These are phyloP conservation scores for Metopolophium dirhodum DNA, from an alignment of 1,140 invertebrate species.

Conservation along the genomic window DNA sequence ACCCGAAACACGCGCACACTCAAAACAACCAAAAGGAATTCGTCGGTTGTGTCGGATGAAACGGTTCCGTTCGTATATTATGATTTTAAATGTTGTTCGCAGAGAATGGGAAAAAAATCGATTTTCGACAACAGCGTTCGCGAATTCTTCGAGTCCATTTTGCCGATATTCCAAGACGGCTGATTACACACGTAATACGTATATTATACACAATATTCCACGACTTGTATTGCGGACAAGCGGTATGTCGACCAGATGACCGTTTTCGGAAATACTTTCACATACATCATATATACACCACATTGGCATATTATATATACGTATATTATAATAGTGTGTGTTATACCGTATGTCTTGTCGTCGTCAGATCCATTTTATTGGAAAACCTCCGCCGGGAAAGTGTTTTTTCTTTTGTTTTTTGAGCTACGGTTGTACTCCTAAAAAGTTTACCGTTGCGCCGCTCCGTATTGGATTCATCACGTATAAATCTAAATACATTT, in stretches of 20 bases:
- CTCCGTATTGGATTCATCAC: not conserved
- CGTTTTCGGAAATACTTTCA: not conserved
- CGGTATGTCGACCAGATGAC: constrained; percentile 4
- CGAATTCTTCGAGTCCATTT: not conserved
- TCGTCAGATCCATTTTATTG: not conserved
- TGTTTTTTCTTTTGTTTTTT: not conserved
- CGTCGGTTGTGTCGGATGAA: not conserved
- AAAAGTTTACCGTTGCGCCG: not conserved
- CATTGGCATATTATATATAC: not conserved
- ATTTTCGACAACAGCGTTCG: not conserved
- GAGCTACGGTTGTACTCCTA: not conserved
- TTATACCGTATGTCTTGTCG: not conserved
- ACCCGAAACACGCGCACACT: not conserved
- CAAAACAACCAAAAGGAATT: not conserved
- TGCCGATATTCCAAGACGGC: not conserved
- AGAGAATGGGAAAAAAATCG: not conserved
- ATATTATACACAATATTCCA: not conserved
- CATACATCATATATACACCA: not conserved
- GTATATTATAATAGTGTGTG: not conserved
- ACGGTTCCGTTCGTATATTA: not conserved
- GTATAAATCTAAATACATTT: not conserved
- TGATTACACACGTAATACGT: not conserved
- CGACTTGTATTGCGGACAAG: not conserved
- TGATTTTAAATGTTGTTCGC: not conserved
- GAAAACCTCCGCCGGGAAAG: not conserved